phyloP scores from a whole-genome alignment of 1,140 invertebrate species.

The Nephila pilipes region DNA sequence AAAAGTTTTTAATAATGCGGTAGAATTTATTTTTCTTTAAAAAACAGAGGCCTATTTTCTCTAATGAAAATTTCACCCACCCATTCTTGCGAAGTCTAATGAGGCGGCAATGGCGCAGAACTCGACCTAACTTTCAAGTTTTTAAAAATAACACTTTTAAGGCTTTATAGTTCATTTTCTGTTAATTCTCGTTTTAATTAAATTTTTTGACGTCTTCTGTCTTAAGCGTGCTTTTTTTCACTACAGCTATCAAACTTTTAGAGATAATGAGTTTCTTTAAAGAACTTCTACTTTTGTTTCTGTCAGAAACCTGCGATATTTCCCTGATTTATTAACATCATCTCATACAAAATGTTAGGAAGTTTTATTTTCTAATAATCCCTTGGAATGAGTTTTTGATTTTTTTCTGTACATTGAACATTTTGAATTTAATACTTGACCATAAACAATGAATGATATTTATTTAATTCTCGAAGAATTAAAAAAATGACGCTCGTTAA shows the following conservation, averaged over 20 bases:
- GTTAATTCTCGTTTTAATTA: slow-evolving; percentile 48
- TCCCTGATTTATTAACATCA: slow-evolving; percentile 35
- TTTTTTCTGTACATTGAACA: background rate
- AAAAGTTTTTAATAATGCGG: slow-evolving; percentile 3
- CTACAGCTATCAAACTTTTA: slow-evolving; percentile 1
- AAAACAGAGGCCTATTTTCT: background rate
- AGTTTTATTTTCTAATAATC: slow-evolving; percentile 16
- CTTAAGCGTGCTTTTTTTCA: background rate
- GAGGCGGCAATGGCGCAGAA: background rate
- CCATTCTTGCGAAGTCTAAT: slow-evolving; percentile 6
- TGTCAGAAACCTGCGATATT: background rate
- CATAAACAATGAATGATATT: background rate
- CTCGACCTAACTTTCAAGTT: background rate
- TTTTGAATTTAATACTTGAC: background rate
- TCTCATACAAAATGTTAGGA: background rate
- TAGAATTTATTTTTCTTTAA: background rate
- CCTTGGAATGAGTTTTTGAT: background rate
- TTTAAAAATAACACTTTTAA: slow-evolving; percentile 30
- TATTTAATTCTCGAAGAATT: background rate
- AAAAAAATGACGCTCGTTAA: too few species aligned
- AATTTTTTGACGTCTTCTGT: slow-evolving; percentile 45
- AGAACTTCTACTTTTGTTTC: background rate
- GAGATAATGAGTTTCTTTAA: slow-evolving; percentile 39
- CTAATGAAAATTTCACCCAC: slow-evolving; percentile 10
- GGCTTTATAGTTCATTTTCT: slow-evolving; percentile 38